phyloP scores from a whole-genome alignment of 1,140 invertebrate genomes.

The Matsumurasca onukii region DNA sequence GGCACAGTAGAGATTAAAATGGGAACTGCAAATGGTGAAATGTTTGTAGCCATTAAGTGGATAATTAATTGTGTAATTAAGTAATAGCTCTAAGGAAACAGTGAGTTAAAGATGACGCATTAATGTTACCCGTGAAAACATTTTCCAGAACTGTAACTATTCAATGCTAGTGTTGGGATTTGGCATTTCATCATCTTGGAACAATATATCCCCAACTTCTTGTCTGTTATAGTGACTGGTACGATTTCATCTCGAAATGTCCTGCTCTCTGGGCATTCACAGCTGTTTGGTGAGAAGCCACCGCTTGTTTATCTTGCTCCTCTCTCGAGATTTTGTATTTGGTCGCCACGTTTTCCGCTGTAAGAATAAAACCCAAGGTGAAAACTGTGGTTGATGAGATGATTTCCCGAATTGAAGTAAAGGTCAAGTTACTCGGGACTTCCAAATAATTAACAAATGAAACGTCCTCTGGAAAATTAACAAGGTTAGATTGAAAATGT shows the following conservation, averaged over 20 bases:
- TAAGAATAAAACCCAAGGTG: constrained; percentile 40
- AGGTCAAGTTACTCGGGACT: too few relatives aligned
- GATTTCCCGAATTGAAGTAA: background rate
- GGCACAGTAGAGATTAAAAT: too few relatives aligned
- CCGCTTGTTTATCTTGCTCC: constrained; percentile 76
- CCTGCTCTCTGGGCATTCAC: constrained; percentile 62
- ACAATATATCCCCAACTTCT: constrained; percentile 52
- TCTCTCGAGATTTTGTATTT: constrained; percentile 65
- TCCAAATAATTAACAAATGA: too few relatives aligned
- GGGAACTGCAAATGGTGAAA: too few relatives aligned
- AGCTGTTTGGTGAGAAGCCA: constrained; percentile 68
- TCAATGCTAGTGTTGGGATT: constrained; percentile 60
- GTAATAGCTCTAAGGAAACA: too few relatives aligned
- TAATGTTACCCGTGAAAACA: too few relatives aligned
- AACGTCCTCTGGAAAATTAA: background rate
- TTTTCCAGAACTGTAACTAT: constrained; percentile 54
- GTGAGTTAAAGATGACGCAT: too few relatives aligned
- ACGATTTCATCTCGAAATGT: constrained; percentile 72
- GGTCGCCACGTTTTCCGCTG: constrained; percentile 80
- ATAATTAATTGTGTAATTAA: too few relatives aligned
- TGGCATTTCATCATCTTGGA: constrained; percentile 66
- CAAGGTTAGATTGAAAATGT: background rate
- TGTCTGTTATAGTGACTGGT: constrained; percentile 56
- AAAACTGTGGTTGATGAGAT: background rate
- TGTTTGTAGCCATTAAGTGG: too few relatives aligned